Evolutionary conservation across 2,113 vertebrate species (phyloP), one percentile per base, ranked within the genome.

Genomic region (Engystomops pustulosus): DNA sequence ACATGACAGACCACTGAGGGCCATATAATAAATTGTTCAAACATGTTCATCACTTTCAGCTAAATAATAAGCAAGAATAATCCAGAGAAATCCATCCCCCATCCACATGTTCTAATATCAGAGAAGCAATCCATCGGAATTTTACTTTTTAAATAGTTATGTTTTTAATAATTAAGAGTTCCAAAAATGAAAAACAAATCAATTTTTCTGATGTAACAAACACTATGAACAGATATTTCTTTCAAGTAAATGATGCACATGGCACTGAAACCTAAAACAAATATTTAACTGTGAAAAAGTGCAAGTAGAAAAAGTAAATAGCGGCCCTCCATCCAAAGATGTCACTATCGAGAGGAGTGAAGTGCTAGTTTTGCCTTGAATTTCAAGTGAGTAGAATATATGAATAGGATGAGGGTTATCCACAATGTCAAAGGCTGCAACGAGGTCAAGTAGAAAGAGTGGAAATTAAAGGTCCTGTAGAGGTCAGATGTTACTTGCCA

Each of bases 361-460:
- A 76, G 49, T 76, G 10, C 25, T 55, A n/a, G 49, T 38, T 2
- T 58, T 77, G 49, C 32, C 74, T 77, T 77, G 69, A 72, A 72
- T 72, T 72, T 72, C 41, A 72, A 72, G 69, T 45, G 69, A 45
- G 38, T 47, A 23, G n/a, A 71, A 45, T 38, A 49, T 76, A 80
- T 80, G 23, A 68, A 80, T 45, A 30, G 41, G 60, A 30, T 68
- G 38, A 34, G 27, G 78, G 78, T 80, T 68, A 68, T 80, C 62
- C 41, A 34, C 11, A 49, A 44, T 68, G 60, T 80, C 78, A 80
- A 27, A 80, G 60, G 78, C 62, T 68, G 38, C 60, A 67, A 68
- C 45, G 34, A 80, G 60, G 78, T 80, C 78, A 80, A 80, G 58
- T 80, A 68, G 38, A 49, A 68, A 47, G 44, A 68, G 44, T 25